A percentile compares a stretch with the other conserved stretches of the same genome.
Evolutionary conservation across 2,113 vertebrate species (phyloP).

Genomic region (Pipra filicauda): DNA sequence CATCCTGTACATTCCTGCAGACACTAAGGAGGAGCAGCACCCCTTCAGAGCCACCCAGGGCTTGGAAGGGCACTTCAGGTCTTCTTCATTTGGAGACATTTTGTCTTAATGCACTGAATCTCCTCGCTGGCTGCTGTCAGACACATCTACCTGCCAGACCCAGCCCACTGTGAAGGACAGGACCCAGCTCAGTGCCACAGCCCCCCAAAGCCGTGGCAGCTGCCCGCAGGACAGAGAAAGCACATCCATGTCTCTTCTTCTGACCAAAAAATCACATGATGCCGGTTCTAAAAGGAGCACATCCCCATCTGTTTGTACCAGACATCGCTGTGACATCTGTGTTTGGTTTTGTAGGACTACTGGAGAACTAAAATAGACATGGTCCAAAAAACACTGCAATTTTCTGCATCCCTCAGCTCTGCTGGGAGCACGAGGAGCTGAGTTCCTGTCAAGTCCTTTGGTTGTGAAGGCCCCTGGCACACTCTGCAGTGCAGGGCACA

Average conservation of each 20-base stretch:
- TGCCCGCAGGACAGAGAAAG: background rate
- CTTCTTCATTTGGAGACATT: background rate
- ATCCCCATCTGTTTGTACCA: background rate
- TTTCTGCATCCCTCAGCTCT: constrained; percentile 1
- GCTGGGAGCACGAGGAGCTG: background rate
- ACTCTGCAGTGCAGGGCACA: background rate
- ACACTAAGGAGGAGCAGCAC: background rate
- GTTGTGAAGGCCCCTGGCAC: background rate
- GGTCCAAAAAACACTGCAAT: background rate
- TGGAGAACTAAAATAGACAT: background rate
- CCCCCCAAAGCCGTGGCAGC: background rate
- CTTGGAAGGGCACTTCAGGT: background rate
- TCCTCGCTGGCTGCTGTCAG: background rate
- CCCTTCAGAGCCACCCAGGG: background rate
- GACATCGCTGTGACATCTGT: background rate
- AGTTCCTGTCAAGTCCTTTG: background rate
- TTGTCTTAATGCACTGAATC: constrained; percentile 11
- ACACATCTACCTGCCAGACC: constrained; percentile 42
- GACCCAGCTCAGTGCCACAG: background rate
- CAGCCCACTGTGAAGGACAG: constrained; percentile 53
- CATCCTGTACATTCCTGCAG: background rate
- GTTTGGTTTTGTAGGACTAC: background rate
- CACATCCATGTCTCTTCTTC: background rate
- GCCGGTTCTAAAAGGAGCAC: background rate
- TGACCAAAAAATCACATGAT: background rate